Evolutionary conservation across 1,140 invertebrate genomes (phyloP), one percentile per base, ranked within the genome.

Genomic region (Atopsyche davidsoni): DNA sequence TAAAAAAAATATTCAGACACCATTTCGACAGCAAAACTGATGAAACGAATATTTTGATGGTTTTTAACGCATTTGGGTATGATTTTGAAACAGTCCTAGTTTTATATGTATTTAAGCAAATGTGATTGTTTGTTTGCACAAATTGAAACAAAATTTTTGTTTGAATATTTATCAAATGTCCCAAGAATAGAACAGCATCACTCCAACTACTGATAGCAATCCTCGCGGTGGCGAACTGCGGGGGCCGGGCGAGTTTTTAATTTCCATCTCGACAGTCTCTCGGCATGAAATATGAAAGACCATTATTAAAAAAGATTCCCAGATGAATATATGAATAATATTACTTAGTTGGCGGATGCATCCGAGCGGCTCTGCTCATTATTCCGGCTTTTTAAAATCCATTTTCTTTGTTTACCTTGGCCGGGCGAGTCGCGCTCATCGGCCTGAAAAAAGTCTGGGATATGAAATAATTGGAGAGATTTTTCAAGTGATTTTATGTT

Each of bases 271-370:
- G 13, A 39, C 36, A n/a, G 17, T 39, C 21, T 19, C 18, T 21
- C 38, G 18, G 19, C 10, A 4, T 21, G 14, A 24, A 47, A 47
- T 47, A 47, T 47, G 45, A 25, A 22, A 47, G 24, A 24, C 45
- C 23, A 42, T 49, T 49, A 49, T 49, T 49, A 49, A 49, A 49
- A 42, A 49, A 49, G 39, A 41, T 41, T 49, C 39, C 25, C 28
- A 18, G 38, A 41, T 42, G 46, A 49, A 49, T 49, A 49, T 22
- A 49, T 49, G 46, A 49, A 49, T 49, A 25, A 34, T 31, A 49
- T 49, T 49, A 49, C 42, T 40, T 40, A 19, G 36, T n/a, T n/a
- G 14, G 18, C n/a, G 14, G 10, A 19, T 39, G 36, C 36, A 39
- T 39, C 36, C 36, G n/a, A n/a, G n/a, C n/a, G n/a, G 32, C 32